Evolutionary conservation across 1,140 invertebrate species (phyloP), one percentile per base, ranked within the genome.

Genomic region (Grapholita molesta): DNA sequence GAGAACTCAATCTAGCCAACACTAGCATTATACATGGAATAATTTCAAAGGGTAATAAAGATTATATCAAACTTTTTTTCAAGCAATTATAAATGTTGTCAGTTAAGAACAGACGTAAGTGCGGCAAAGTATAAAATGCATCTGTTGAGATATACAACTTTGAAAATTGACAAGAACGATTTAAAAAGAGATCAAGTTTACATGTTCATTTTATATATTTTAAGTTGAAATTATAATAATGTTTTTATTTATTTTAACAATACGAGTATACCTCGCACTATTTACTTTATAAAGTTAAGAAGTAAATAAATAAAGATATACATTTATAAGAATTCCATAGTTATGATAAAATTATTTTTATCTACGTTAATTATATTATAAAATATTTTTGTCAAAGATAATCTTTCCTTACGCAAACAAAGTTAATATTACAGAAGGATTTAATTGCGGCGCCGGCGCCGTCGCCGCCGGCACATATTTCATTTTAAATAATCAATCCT

Each of bases 1-100:
- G 89, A 91, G 86, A 89, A 91, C 88, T 91, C 84, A 91, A 91
- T 91, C 88, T 88, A 82, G 80, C 81, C 72, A 78, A 82, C 83
- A 80, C 76, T 73, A 70, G 70, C 71, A 67, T 73, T 83, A 38
- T 69, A 89, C 83, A 83, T 82, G 84, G 84, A 82, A 82, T 79
- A 76, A 71, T 69, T 83, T 82, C 70, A 75, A 82, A 82, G 69
- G 64, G 79, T 80, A 84, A 89, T 89, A 78, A 84, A 91, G 87
- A 89, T 61, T 61, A 28, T 82, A 85, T 89, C 79, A 78, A 65
- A 66, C 70, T 64, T 57, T 61, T 30, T 55, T 18, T 52, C 68
- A 72, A 73, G 69, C 66, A 70, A 70, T 70, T 70, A 70, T 70
- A 30, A 38, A 61, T 18, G 28, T 3, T 61, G 18, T 9, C 25